These are phyloP conservation scores for Poeciliopsis retropinna DNA, from an alignment of 2,113 vertebrate genomes.

Conservation along the genomic window DNA sequence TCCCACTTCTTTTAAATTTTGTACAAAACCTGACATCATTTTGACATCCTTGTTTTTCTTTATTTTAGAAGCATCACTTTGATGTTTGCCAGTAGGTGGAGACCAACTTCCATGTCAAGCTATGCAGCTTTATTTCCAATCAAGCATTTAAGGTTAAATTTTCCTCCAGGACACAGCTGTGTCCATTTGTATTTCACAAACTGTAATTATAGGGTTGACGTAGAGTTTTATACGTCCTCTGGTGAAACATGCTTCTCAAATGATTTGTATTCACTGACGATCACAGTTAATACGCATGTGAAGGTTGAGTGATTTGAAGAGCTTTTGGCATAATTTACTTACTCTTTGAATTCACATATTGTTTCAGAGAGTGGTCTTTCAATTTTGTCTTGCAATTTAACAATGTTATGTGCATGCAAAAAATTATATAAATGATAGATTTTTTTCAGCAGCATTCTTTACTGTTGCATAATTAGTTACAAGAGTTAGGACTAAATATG, in stretches of 20 bases:
- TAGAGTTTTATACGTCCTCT: slow-evolving; percentile 20
- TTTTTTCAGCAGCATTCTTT: slow-evolving; percentile 5
- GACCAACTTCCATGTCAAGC: slow-evolving; percentile 71
- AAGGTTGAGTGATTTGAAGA: slow-evolving; percentile 24
- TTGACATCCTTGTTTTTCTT: slow-evolving; percentile 6
- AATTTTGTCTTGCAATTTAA: not conserved
- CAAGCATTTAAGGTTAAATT: slow-evolving; percentile 56
- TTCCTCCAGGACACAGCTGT: slow-evolving; percentile 52
- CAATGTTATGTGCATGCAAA: not conserved
- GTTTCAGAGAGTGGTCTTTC: slow-evolving; percentile 27
- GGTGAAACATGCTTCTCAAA: slow-evolving; percentile 38
- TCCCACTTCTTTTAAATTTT: slow-evolving; percentile 1
- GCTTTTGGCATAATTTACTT: slow-evolving; percentile 2
- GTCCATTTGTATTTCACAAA: slow-evolving; percentile 62
- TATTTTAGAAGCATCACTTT: slow-evolving; percentile 38
- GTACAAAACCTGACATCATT: not conserved
- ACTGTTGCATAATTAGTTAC: slow-evolving; percentile 21
- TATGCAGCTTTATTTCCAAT: slow-evolving; percentile 34
- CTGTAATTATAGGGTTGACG: slow-evolving; percentile 58
- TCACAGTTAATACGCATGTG: slow-evolving; percentile 41
- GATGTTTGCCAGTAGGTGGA: slow-evolving; percentile 81
- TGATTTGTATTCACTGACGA: slow-evolving; percentile 45
- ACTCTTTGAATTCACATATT: slow-evolving; percentile 19
- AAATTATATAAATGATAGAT: slow-evolving; percentile 3
- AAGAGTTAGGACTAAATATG: not conserved